Conservation (phyloP, 2,113 vertebrate genomes). For the Melanerpes formicivorus region DNA sequence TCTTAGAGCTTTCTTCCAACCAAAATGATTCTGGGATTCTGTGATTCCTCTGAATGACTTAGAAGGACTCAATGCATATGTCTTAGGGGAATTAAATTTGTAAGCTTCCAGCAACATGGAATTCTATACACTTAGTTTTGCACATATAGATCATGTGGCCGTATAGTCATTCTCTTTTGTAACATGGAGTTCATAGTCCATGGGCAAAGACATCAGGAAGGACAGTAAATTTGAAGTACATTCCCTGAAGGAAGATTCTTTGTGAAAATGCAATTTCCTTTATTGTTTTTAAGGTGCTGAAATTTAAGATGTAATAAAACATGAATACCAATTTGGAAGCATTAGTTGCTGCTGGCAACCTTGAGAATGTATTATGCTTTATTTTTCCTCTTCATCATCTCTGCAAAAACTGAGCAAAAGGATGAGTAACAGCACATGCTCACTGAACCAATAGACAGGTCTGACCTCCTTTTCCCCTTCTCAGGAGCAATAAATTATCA, state of each 20-base stretch:
- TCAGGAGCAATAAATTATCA: constrained; percentile 59
- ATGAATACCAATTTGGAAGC: constrained; percentile 69
- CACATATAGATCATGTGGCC: not conserved
- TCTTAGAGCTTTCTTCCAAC: no score
- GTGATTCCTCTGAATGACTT: not conserved
- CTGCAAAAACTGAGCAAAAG: constrained; percentile 21
- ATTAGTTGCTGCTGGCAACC: constrained; percentile 68
- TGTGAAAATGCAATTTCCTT: constrained; percentile 72
- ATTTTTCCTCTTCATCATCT: constrained; percentile 51
- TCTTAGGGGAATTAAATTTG: not conserved
- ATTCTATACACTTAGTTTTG: not conserved
- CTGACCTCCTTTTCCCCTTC: constrained; percentile 60
- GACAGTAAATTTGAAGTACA: constrained; percentile 36
- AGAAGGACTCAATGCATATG: not conserved
- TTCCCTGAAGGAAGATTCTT: constrained; percentile 61
- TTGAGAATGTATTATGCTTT: constrained; percentile 66
- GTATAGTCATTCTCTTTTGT: not conserved
- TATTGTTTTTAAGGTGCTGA: constrained; percentile 73
- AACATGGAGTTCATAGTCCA: not conserved
- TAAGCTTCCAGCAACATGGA: not conserved
- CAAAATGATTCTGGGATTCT: no score
- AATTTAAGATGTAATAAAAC: constrained; percentile 73
- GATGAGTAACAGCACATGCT: constrained; percentile 5
- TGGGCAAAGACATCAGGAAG: constrained; percentile 34
- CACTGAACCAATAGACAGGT: not conserved